Evolutionary conservation across 2,888 invertebrate genomes (phyloP).

Genomic region (Clistopyga incitator): DNA sequence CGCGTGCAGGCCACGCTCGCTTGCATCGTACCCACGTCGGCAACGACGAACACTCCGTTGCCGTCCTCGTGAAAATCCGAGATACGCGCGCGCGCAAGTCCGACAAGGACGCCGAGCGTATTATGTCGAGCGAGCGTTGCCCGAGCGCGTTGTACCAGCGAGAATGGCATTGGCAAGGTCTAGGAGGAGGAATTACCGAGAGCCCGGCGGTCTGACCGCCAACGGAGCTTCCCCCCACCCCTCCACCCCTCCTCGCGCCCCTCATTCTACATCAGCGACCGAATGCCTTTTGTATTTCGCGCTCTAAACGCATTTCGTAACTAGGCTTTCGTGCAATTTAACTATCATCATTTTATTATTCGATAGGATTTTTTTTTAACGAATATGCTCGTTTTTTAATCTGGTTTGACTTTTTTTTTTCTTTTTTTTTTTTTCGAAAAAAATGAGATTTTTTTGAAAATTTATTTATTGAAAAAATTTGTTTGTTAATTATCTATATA

Average conservation of each 20-base stretch:
- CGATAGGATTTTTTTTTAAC: too few species aligned
- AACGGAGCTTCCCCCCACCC: conserved; percentile 27
- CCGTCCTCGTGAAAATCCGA: conserved; percentile 47
- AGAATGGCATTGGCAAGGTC: conserved; percentile 81
- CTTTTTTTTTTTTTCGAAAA: too few species aligned
- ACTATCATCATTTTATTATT: too few species aligned
- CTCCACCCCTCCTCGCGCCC: background rate
- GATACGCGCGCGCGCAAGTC: conserved; percentile 29
- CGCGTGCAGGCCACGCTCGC: conserved; percentile 31
- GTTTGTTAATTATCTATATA: too few species aligned
- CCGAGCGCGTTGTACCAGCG: conserved; percentile 74
- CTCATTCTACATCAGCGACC: too few species aligned
- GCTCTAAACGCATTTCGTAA: background rate
- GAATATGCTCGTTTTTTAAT: too few species aligned
- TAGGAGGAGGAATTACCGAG: conserved; percentile 64
- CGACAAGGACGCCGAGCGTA: background rate
- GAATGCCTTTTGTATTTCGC: conserved; percentile 4
- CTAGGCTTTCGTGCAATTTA: too few species aligned
- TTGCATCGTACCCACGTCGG: conserved; percentile 54
- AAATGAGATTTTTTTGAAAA: too few species aligned
- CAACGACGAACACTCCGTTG: conserved; percentile 61
- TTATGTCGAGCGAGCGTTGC: conserved; percentile 61
- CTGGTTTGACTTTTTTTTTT: too few species aligned
- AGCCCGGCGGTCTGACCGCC: conserved; percentile 38
- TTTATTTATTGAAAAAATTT: too few species aligned